Conservation (phyloP, 92 coral and sea anemone genomes). For the Bergia sp. region DNA sequence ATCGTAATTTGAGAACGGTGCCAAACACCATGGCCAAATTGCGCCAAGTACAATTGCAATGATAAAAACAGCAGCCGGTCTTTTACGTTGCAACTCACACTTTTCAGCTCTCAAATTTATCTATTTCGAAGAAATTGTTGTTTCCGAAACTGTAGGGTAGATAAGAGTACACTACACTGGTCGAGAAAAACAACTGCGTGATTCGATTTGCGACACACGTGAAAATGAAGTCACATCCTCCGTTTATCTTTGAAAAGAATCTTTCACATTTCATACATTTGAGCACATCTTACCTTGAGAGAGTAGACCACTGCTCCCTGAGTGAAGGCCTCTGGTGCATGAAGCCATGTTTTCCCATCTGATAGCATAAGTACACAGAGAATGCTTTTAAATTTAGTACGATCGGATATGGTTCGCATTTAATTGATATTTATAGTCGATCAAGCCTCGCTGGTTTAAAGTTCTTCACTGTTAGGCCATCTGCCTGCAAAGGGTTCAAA, state of each 20-base stretch:
- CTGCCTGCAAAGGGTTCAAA: neutral
- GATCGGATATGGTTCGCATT: neutral
- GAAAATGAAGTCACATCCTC: neutral
- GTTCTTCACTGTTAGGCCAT: neutral
- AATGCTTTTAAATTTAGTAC: neutral
- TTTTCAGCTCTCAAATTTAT: neutral
- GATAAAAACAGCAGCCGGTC: neutral
- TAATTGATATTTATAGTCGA: neutral
- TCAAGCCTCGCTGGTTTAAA: neutral
- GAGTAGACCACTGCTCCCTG: slow-evolving; percentile 77
- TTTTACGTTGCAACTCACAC: neutral
- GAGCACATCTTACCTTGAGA: slow-evolving; percentile 74
- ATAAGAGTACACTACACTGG: neutral
- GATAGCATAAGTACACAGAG: slow-evolving; percentile 11
- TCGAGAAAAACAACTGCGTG: neutral
- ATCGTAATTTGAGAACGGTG: slow-evolving; percentile 6
- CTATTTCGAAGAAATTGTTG: neutral
- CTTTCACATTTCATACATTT: neutral
- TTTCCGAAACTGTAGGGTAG: neutral
- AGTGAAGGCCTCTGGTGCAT: slow-evolving; percentile 79
- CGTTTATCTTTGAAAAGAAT: neutral
- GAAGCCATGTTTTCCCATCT: slow-evolving; percentile 88
- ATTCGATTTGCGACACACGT: slow-evolving; percentile 23
- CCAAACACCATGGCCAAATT: neutral
- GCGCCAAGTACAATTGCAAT: neutral